These are phyloP conservation scores for Cephalopachus bancanus DNA, from an alignment of 2,797 vertebrate species.

Conservation along the genomic window DNA sequence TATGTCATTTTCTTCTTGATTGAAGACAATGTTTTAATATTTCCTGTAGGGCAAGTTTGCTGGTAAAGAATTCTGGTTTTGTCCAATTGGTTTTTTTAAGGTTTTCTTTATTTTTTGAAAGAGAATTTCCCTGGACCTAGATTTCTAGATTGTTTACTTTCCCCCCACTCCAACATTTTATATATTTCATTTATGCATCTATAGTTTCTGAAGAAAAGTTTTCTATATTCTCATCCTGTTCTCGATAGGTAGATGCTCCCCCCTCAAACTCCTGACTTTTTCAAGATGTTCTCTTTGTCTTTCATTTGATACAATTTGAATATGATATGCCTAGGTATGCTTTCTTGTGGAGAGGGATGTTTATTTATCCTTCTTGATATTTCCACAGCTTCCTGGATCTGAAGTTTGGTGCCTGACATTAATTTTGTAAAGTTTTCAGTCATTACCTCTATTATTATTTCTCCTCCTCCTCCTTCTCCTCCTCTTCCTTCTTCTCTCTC, in stretches of 20 bases:
- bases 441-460: not conserved
- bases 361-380: not conserved
- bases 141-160: not conserved
- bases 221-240: not conserved
- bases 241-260: too few species aligned
- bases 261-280: not conserved
- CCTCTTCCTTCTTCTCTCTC: too few species aligned
- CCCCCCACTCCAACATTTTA: not conserved
- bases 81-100: not conserved
- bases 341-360: too few species aligned
- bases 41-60: not conserved
- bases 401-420: not conserved
- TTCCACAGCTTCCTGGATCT: not conserved
- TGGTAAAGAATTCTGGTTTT: not conserved
- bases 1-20: not conserved
- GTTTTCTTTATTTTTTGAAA: not conserved
- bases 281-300: not conserved
- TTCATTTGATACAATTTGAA: not conserved
- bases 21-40: not conserved
- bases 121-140: not conserved
- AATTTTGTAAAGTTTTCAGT: not conserved
- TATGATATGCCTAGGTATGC: not conserved
- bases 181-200: not conserved
- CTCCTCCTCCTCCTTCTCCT: not conserved
- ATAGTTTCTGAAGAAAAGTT: not conserved